A percentile compares a stretch with the other conserved stretches of the same genome.
Evolutionary conservation across 2,888 invertebrate species (phyloP).

Genomic region (Drosophila gaucha): DNA sequence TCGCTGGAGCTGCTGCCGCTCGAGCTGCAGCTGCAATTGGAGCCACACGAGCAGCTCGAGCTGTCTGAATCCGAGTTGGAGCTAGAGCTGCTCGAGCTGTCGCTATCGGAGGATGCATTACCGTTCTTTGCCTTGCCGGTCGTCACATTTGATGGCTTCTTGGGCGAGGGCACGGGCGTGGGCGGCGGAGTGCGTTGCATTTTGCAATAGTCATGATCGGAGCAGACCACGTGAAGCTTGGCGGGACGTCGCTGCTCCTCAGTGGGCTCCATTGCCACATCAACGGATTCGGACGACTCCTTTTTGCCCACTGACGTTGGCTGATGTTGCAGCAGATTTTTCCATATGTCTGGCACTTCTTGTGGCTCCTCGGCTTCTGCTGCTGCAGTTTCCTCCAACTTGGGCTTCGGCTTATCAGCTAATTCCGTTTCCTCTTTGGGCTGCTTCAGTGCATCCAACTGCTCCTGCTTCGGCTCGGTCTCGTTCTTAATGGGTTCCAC

Average conservation of each 20-base stretch:
- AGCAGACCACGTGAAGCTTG: constrained; percentile 87
- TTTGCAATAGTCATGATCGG: constrained; percentile 92
- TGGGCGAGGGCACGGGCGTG: constrained; percentile 38
- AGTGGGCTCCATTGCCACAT: constrained; percentile 43
- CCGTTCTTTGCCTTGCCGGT: constrained; percentile 21
- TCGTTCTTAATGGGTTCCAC: constrained; percentile 4
- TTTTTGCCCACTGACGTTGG: constrained; percentile 2
- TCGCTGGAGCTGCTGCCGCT: constrained; percentile 87
- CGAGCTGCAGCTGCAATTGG: constrained; percentile 93
- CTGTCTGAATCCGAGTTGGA: constrained; percentile 91
- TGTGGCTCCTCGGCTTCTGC: constrained; percentile 23
- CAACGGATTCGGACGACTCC: constrained; percentile 22
- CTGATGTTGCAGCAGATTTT: constrained; percentile 80
- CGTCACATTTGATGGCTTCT: constrained; percentile 25
- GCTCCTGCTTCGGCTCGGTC: constrained; percentile 12
- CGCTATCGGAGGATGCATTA: constrained; percentile 84
- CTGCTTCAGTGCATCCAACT: constrained; percentile 9
- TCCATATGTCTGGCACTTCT: constrained; percentile 79
- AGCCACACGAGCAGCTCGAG: constrained; percentile 92
- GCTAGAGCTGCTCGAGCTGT: constrained; percentile 89
- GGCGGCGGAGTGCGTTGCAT: constrained; percentile 80
- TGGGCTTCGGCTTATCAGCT: constrained; percentile 14
- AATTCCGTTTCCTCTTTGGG: constrained; percentile 24
- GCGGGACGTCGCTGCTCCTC: constrained; percentile 61
- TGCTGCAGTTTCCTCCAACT: constrained; percentile 18